Conservation (phyloP, 2,113 vertebrate species). For the Passer montanus region DNA sequence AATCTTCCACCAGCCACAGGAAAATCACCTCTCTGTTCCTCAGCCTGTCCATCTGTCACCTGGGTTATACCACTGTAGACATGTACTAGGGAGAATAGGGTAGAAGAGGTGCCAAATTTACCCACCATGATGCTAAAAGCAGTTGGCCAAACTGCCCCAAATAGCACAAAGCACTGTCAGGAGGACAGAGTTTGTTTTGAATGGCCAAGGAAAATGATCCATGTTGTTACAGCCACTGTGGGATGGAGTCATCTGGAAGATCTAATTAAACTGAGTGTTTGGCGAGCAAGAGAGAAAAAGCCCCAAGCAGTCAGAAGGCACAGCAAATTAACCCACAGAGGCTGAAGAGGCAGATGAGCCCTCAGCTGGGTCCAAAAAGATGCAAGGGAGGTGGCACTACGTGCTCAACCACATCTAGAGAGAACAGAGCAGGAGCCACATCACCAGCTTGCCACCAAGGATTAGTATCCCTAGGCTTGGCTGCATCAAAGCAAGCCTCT, state of each 20-base stretch:
- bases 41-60: neutral
- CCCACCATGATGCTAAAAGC: rapidly evolving
- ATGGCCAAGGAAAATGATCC: neutral
- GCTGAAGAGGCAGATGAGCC: neutral
- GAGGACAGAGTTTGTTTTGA: neutral
- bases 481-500: neutral
- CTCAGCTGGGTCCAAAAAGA: neutral
- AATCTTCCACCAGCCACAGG: neutral
- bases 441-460: neutral
- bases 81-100: neutral
- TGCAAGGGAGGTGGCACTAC: neutral
- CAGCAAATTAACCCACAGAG: neutral
- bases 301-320: neutral
- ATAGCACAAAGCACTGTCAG: neutral
- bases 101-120: neutral
- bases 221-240: neutral
- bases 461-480: neutral
- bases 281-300: neutral
- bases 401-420: neutral
- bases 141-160: neutral
- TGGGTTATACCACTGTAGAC: neutral
- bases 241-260: slow-evolving; percentile 7
- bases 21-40: neutral
- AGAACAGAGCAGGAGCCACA: neutral
- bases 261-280: neutral